Evolutionary conservation across 2,888 invertebrate genomes (phyloP).

Genomic region (Yponomeuta plumbellus): DNA sequence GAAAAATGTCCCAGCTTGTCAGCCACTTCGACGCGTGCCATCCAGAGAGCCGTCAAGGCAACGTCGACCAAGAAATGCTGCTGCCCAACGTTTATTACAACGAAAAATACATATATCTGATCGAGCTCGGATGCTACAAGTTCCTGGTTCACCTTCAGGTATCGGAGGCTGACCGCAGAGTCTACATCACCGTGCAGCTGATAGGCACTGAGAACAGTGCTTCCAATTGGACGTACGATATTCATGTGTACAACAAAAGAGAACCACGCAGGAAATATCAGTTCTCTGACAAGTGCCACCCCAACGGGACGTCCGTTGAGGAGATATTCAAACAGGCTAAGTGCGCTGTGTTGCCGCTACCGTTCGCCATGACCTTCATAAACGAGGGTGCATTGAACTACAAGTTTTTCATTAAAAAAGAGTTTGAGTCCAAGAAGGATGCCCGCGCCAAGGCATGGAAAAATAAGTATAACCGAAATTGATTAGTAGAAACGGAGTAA

Average conservation of each 20-base stretch:
- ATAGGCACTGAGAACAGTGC: slow-evolving; percentile 48
- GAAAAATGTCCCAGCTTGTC: slow-evolving; percentile 43
- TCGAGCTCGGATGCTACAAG: slow-evolving; percentile 37
- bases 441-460: background rate
- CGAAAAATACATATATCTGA: slow-evolving; percentile 34
- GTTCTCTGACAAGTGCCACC: slow-evolving; percentile 38
- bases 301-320: slow-evolving; percentile 29
- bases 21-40: slow-evolving; percentile 45
- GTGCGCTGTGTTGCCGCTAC: slow-evolving; percentile 40
- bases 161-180: slow-evolving; percentile 22
- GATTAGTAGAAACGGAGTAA: background rate
- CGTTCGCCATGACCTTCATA: slow-evolving; percentile 30
- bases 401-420: slow-evolving; percentile 37
- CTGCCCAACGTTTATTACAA: slow-evolving; percentile 31
- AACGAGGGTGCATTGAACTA: slow-evolving; percentile 32
- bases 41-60: slow-evolving; percentile 32
- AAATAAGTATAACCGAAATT: background rate
- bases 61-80: slow-evolving; percentile 44
- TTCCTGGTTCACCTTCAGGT: slow-evolving; percentile 49
- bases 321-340: slow-evolving; percentile 34
- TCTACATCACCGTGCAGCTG: slow-evolving; percentile 47
- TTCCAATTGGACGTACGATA: slow-evolving; percentile 52
- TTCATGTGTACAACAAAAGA: slow-evolving; percentile 54
- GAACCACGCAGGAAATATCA: slow-evolving; percentile 44
- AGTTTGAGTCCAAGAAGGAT: slow-evolving; percentile 13